Conservation (phyloP, 2,797 vertebrate genomes). For the Dicrostonyx torquatus region DNA sequence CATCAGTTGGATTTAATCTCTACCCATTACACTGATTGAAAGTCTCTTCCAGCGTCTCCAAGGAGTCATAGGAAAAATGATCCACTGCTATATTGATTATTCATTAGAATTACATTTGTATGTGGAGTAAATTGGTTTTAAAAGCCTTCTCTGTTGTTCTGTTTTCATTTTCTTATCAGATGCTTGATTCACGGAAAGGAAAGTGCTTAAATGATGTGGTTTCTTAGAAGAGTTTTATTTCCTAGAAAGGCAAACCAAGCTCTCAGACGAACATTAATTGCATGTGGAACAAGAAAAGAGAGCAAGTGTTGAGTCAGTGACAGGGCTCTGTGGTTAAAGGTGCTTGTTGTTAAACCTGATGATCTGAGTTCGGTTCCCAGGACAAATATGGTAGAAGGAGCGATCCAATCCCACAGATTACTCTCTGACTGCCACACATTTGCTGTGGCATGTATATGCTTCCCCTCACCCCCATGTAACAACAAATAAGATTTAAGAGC, state of each 20-base stretch:
- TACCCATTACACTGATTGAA: constrained; percentile 82
- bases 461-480: background rate
- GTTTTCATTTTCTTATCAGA: constrained; percentile 84
- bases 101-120: constrained; percentile 88
- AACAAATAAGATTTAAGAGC: background rate
- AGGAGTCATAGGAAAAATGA: constrained; percentile 85
- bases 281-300: constrained; percentile 29
- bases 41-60: constrained; percentile 84
- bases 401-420: background rate
- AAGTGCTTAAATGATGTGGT: constrained; percentile 70
- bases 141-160: constrained; percentile 77
- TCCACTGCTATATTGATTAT: constrained; percentile 86
- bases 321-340: background rate
- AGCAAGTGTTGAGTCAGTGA: constrained; percentile 9
- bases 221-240: constrained; percentile 68
- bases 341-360: background rate
- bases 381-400: background rate
- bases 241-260: constrained; percentile 65
- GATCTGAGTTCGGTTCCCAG: background rate
- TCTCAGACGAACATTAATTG: constrained; percentile 47
- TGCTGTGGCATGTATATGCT: background rate
- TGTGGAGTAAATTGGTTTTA: constrained; percentile 87
- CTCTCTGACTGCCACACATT: background rate
- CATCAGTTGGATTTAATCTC: constrained; percentile 57
- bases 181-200: constrained; percentile 79